Conservation (phyloP, 2,888 invertebrate species). For the Alloscopus bannaensis region DNA sequence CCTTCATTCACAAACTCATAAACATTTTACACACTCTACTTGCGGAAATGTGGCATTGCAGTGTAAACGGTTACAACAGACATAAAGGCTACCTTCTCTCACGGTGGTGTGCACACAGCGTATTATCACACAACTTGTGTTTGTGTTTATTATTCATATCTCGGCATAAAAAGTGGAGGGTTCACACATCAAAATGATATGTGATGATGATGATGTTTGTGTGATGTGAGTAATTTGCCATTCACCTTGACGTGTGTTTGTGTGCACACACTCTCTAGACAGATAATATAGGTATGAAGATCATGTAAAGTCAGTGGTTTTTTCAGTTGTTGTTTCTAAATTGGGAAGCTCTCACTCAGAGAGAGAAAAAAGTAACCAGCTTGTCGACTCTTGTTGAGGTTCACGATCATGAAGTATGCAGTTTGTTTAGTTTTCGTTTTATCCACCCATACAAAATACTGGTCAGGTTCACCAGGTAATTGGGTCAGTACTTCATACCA, state of each 20-base stretch:
- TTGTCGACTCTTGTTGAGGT: no score
- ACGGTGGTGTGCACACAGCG: no score
- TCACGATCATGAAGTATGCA: not conserved
- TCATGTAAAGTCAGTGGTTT: not conserved
- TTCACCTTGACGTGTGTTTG: slow-evolving; percentile 25
- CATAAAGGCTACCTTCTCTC: no score
- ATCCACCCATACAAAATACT: not conserved
- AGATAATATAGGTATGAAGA: not conserved
- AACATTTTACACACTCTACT: no score
- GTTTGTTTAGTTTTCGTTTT: not conserved
- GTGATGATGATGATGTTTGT: not conserved
- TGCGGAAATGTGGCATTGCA: no score
- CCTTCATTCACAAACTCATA: no score
- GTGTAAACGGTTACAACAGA: no score
- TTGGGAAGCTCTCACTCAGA: not conserved
- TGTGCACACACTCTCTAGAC: not conserved
- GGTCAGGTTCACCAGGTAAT: slow-evolving; percentile 48
- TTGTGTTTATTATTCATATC: no score
- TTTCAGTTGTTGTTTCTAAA: not conserved
- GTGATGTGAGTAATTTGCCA: slow-evolving; percentile 26
- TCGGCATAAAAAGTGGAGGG: not conserved
- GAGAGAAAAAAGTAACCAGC: no score
- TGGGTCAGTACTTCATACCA: slow-evolving; percentile 13
- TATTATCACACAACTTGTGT: no score
- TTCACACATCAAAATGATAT: no score